phyloP scores from a whole-genome alignment of 2,888 invertebrate species.

The Hipparchia semele region DNA sequence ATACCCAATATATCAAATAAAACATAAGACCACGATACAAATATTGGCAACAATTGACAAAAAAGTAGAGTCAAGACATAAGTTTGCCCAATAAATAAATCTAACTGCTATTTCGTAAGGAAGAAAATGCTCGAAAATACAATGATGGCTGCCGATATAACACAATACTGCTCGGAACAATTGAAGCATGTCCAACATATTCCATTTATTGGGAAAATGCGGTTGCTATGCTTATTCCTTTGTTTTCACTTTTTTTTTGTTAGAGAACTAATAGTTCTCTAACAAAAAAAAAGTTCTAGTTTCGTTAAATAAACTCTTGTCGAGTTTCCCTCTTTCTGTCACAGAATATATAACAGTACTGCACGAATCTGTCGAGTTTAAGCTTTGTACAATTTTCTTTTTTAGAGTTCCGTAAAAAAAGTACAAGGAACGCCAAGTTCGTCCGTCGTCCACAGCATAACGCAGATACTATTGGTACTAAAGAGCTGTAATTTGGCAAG shows the following conservation, averaged over 20 bases:
- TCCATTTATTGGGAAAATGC: conserved; percentile 72
- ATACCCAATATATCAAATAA: conserved; percentile 57
- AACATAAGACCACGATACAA: conserved; percentile 58
- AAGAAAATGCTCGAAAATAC: conserved; percentile 80
- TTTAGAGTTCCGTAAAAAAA: too few species aligned
- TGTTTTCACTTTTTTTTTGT: conserved; percentile 1
- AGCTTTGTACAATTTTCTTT: not conserved
- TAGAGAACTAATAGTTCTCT: not conserved
- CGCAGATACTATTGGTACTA: too few species aligned
- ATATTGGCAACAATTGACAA: conserved; percentile 73
- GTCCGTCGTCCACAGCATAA: too few species aligned
- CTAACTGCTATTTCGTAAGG: conserved; percentile 79
- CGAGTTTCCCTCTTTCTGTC: not conserved
- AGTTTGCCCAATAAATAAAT: conserved; percentile 81
- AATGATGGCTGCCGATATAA: conserved; percentile 71
- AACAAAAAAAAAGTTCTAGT: too few species aligned
- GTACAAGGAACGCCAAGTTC: too few species aligned
- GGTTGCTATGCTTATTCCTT: conserved; percentile 62
- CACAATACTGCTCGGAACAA: conserved; percentile 73
- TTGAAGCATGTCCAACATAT: conserved; percentile 77
- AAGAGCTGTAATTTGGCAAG: too few species aligned
- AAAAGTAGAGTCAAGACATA: conserved; percentile 75
- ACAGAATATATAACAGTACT: too few species aligned
- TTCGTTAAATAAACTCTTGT: not conserved
- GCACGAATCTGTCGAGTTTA: not conserved